Evolutionary conservation across 1,140 invertebrate genomes (phyloP), one percentile per base, ranked within the genome.

Genomic region (Achatina immaculata): DNA sequence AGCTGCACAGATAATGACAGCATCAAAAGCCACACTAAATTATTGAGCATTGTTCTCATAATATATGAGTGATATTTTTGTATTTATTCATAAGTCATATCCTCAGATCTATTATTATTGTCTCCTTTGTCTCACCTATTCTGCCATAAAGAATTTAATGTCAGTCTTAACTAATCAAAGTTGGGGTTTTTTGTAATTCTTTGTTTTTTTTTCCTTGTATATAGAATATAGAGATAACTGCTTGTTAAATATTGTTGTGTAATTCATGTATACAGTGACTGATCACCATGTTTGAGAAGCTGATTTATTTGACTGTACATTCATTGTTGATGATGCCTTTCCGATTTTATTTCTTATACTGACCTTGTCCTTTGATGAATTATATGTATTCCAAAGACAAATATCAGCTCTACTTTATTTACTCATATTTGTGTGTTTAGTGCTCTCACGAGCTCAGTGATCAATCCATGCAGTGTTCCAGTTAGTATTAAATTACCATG

Each of bases 391-490:
- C 76, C 58, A 66, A 78, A 78, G 76, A 78, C 7, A 16, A 34
- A 19, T 4, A 40, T 66, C 76, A 62, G 51, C 73, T 76, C 21
- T 76, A 24, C 11, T 1, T 77, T 77, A 48, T 77, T 77, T 24
- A 36, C 34, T 34, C 48, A 42, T n/a, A 38, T 40, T 68, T 45
- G 40, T 28, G 14, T 78, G 65, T 78, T 78, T 55, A 38, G 76
- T 78, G 76, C 76, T 78, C 76, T n/a, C 2, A 19, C 65, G 76
- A 78, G 76, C 76, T 78, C 62, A 58, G 76, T 78, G 76, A 78
- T 78, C 42, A 40, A 78, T 78, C 76, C 76, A 78, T 78, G 76
- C 76, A 78, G 76, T 78, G 76, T 78, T 78, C 76, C 62, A 68
- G 16, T 78, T 55, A 78, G 76, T 78, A 78, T 78, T 78, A 78